Percentiles rank a stretch among this genome's conserved stretches.
Evolutionary conservation across 2,113 vertebrate genomes (phyloP).

Genomic region (Macquaria ambigua): DNA sequence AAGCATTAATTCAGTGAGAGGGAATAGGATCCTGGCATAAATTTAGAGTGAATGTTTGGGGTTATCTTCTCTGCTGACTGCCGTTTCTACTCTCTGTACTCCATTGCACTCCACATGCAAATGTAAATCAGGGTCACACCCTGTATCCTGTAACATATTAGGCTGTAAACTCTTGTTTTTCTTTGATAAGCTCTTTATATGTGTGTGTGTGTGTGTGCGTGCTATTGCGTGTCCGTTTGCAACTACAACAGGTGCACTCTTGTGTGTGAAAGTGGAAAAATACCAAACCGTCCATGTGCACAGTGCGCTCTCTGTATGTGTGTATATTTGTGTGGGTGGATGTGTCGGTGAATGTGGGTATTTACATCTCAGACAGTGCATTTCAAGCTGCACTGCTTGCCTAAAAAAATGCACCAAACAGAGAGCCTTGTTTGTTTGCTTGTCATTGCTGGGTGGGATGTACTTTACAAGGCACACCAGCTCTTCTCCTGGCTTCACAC

Average conservation of each 20-base stretch:
- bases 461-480: slow-evolving; percentile 43
- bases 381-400: slow-evolving; percentile 28
- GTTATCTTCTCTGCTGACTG: slow-evolving; percentile 79
- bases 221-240: neutral
- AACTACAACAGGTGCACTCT: slow-evolving; percentile 67
- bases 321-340: slow-evolving; percentile 37
- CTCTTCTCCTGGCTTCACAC: slow-evolving; percentile 49
- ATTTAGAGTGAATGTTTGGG: slow-evolving; percentile 79
- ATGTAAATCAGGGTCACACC: slow-evolving; percentile 77
- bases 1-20: slow-evolving; percentile 81
- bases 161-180: slow-evolving; percentile 74
- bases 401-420: slow-evolving; percentile 14
- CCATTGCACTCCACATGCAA: slow-evolving; percentile 75
- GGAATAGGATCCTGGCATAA: slow-evolving; percentile 78
- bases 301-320: neutral
- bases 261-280: slow-evolving; percentile 60
- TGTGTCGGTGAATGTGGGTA: slow-evolving; percentile 44
- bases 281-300: slow-evolving; percentile 49
- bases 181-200: slow-evolving; percentile 68
- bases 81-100: slow-evolving; percentile 68
- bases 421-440: slow-evolving; percentile 41
- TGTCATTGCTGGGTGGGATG: slow-evolving; percentile 44
- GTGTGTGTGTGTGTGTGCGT: slow-evolving; percentile 7
- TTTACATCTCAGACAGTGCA: slow-evolving; percentile 37
- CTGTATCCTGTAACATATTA: slow-evolving; percentile 74